Percentiles rank a stretch among this genome's conserved stretches.
phyloP scores from a whole-genome alignment of 1,140 invertebrate species.

The Cardiocondyla obscurior region DNA sequence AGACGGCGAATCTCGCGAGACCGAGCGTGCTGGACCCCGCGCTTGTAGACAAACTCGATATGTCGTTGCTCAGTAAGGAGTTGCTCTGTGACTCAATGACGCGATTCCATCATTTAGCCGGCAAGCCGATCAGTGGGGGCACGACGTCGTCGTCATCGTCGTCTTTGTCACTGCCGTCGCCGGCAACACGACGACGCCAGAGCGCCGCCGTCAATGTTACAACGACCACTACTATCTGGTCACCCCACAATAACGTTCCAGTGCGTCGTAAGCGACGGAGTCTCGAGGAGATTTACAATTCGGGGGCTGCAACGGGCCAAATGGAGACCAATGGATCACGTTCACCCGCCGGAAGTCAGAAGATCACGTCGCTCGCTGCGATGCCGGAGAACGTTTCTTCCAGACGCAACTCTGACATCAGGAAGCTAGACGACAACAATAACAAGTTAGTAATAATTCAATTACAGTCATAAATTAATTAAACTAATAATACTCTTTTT shows the following conservation, averaged over 20 bases:
- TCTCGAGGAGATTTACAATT: constrained; percentile 65
- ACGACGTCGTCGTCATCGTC: constrained; percentile 51
- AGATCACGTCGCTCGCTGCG: neutral
- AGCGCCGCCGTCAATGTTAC: constrained; percentile 12
- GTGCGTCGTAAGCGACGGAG: constrained; percentile 64
- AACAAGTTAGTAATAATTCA: constrained; percentile 63
- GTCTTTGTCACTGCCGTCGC: constrained; percentile 52
- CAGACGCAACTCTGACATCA: constrained; percentile 44
- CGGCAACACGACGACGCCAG: constrained; percentile 58
- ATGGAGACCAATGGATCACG: constrained; percentile 14
- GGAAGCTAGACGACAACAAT: constrained; percentile 72
- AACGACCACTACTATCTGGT: constrained; percentile 47
- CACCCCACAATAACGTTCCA: constrained; percentile 24
- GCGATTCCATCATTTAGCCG: constrained; percentile 12
- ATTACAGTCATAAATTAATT: neutral
- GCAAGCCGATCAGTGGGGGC: constrained; percentile 49
- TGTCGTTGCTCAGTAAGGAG: constrained; percentile 86
- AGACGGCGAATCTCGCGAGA: constrained; percentile 86
- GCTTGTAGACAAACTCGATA: constrained; percentile 85
- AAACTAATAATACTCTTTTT: neutral
- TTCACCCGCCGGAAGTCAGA: constrained; percentile 34
- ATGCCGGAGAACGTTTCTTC: constrained; percentile 44
- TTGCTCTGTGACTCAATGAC: constrained; percentile 81
- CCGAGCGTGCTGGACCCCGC: constrained; percentile 85
- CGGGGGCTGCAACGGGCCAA: constrained; percentile 14